These are phyloP conservation scores for Dicrostonyx torquatus DNA, from an alignment of 2,797 vertebrate genomes.

Conservation along the genomic window DNA sequence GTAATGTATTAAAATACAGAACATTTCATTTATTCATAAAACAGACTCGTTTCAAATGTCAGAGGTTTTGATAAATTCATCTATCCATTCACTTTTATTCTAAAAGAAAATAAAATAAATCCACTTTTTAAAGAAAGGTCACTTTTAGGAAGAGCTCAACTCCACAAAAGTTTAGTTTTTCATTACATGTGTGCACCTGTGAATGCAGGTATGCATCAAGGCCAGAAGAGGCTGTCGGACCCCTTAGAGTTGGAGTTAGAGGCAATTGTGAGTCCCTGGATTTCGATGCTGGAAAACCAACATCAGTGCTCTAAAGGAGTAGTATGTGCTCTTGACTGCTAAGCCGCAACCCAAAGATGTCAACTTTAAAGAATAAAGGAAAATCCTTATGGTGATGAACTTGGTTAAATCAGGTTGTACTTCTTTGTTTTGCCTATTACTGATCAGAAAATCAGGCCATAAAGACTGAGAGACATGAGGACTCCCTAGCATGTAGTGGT, in stretches of 20 bases:
- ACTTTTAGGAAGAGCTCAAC: not conserved
- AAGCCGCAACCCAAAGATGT: not conserved
- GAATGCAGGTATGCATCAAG: not conserved
- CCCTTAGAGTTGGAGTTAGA: not conserved
- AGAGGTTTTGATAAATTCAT: slow-evolving; percentile 46
- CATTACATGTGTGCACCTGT: not conserved
- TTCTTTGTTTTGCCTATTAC: not conserved
- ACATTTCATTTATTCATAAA: slow-evolving; percentile 54
- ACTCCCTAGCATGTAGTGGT: not conserved
- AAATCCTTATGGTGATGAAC: not conserved
- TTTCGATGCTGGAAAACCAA: not conserved
- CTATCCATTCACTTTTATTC: slow-evolving; percentile 11
- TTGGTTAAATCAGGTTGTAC: not conserved
- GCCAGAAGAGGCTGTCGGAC: not conserved
- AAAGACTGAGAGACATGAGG: not conserved
- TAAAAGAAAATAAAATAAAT: not conserved
- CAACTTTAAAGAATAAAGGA: slow-evolving; percentile 42
- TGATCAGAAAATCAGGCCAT: not conserved
- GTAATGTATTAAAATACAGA: slow-evolving; percentile 55
- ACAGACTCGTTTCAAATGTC: not conserved
- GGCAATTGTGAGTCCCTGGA: not conserved
- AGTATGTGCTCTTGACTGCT: not conserved
- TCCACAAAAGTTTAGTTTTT: not conserved
- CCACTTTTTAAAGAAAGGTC: not conserved
- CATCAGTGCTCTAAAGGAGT: not conserved